Conservation (phyloP, 2,888 invertebrate genomes). For the Xylophagus ater region DNA sequence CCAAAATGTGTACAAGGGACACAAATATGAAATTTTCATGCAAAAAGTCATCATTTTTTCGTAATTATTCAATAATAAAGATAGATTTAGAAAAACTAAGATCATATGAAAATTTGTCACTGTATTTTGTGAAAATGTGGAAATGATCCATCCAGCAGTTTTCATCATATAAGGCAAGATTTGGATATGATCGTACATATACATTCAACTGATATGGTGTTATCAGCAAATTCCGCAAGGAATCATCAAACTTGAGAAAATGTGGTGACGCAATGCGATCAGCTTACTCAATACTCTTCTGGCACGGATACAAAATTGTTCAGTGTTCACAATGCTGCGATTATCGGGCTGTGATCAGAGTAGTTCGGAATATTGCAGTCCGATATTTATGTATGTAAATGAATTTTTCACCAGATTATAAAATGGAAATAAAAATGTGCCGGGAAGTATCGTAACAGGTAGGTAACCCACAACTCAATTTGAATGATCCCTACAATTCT, state of each 20-base stretch:
- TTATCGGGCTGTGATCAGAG: constrained; percentile 5
- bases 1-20: too few species aligned
- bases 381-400: constrained; percentile 6
- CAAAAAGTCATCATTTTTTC: too few species aligned
- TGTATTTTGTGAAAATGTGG: too few species aligned
- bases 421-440: constrained; percentile 10
- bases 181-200: too few species aligned
- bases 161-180: too few species aligned
- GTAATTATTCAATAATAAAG: too few species aligned
- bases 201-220: constrained; percentile 5
- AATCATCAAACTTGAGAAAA: constrained; percentile 8
- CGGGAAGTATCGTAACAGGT: constrained; percentile 6
- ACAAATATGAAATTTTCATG: too few species aligned
- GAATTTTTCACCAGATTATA: constrained; percentile 10
- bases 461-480: constrained; percentile 6
- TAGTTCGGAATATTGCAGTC: constrained; percentile 2
- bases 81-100: too few species aligned
- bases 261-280: constrained; percentile 4
- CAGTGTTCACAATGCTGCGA: constrained; percentile 4
- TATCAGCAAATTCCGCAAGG: constrained; percentile 6
- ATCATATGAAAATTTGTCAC: too few species aligned
- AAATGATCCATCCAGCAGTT: too few species aligned
- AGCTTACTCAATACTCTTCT: constrained; percentile 11
- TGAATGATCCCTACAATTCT: too few species aligned
- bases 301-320: constrained; percentile 7